Evolutionary conservation across 2,888 invertebrate species (phyloP).

Genomic region (Polydrusus cervinus): DNA sequence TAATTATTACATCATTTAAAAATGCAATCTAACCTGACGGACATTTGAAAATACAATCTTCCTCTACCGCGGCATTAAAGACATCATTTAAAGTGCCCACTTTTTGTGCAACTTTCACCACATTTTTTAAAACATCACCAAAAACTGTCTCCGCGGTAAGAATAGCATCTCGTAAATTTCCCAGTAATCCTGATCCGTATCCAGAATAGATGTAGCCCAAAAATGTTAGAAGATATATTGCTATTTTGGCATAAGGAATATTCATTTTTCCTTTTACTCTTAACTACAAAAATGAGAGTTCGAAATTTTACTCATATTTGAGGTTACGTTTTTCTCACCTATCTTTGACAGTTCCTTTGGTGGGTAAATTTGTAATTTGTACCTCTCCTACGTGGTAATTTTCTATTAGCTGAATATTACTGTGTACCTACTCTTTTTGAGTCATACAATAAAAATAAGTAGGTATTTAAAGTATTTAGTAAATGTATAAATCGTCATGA

Average conservation of each 20-base stretch:
- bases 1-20: too few species aligned
- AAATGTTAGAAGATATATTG: constrained; percentile 84
- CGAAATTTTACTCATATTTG: neutral
- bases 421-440: neutral
- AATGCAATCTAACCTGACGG: constrained; percentile 75
- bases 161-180: constrained; percentile 85
- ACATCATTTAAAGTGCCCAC: constrained; percentile 86
- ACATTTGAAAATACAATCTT: constrained; percentile 85
- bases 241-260: constrained; percentile 83
- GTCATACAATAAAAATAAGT: neutral
- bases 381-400: neutral
- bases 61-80: constrained; percentile 89
- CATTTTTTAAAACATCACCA: constrained; percentile 84
- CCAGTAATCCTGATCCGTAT: constrained; percentile 83
- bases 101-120: constrained; percentile 82
- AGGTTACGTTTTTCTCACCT: constrained; percentile 12
- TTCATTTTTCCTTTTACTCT: constrained; percentile 80
- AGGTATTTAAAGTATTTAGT: neutral
- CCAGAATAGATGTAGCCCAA: constrained; percentile 87
- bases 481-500: too few species aligned
- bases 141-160: constrained; percentile 87
- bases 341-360: neutral
- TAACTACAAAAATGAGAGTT: neutral
- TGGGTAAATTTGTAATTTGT: neutral
- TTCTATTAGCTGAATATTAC: neutral